Conservation (phyloP, 1,140 invertebrate species). For the Diabrotica undecimpunctata region DNA sequence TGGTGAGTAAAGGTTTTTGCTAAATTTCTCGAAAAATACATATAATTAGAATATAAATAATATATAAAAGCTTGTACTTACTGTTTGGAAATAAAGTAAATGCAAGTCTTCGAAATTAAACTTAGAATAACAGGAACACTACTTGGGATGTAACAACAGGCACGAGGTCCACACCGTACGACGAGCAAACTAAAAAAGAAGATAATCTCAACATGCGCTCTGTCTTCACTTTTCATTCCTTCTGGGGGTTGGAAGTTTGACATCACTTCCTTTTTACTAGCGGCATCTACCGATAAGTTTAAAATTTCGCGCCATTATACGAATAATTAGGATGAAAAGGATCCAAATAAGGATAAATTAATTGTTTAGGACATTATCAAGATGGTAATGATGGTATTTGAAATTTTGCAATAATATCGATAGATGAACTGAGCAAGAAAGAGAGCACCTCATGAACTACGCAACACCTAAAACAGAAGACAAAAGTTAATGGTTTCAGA, state of each 20-base stretch:
- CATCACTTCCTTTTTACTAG: not conserved
- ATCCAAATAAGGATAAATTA: too few relatives aligned
- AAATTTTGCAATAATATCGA: too few relatives aligned
- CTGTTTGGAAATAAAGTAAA: constrained; percentile 40
- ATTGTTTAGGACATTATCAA: too few relatives aligned
- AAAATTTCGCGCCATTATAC: not conserved
- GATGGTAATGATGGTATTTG: too few relatives aligned
- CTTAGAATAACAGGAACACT: constrained; percentile 37
- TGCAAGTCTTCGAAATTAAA: constrained; percentile 37
- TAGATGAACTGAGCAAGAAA: too few relatives aligned
- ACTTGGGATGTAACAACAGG: constrained; percentile 26
- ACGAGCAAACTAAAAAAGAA: constrained; percentile 43
- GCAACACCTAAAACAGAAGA: too few relatives aligned
- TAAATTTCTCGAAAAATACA: constrained; percentile 24
- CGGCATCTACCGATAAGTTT: not conserved
- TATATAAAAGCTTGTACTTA: constrained; percentile 34
- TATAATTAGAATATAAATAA: constrained; percentile 14
- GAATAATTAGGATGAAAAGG: too few relatives aligned
- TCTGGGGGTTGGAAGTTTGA: not conserved
- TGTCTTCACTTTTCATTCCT: constrained; percentile 16
- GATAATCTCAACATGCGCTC: constrained; percentile 35
- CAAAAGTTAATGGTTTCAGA: too few relatives aligned
- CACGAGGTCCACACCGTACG: constrained; percentile 40
- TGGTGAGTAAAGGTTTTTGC: constrained; percentile 36
- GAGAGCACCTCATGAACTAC: too few relatives aligned